These are phyloP conservation scores for Scomber japonicus DNA, from an alignment of 2,113 vertebrate species.

Conservation along the genomic window DNA sequence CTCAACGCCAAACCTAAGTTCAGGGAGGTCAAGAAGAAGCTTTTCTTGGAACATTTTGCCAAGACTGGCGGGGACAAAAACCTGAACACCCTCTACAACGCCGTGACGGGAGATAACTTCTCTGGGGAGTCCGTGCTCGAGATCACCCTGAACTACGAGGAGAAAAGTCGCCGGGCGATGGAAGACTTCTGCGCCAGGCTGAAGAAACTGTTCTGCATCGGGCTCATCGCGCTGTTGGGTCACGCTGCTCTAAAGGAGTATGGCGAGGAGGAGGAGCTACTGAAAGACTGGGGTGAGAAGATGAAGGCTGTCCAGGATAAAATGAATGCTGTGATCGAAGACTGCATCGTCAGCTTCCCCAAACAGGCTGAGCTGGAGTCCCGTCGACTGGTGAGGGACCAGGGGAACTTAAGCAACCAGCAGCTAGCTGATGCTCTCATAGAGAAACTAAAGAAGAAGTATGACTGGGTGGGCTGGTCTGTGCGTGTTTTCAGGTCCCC, in stretches of 20 bases:
- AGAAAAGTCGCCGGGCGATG: conserved; percentile 82
- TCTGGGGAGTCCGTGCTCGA: conserved; percentile 82
- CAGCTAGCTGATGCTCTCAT: conserved; percentile 76
- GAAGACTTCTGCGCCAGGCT: conserved; percentile 85
- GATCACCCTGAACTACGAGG: conserved; percentile 84
- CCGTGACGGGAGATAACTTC: conserved; percentile 82
- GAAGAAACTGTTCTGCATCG: conserved; percentile 86
- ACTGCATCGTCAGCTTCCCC: conserved; percentile 82
- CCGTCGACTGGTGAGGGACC: conserved; percentile 73
- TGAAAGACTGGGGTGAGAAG: conserved; percentile 81
- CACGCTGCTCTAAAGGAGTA: conserved; percentile 79
- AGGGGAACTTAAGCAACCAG: conserved; percentile 66
- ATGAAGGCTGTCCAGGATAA: conserved; percentile 82
- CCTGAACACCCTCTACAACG: conserved; percentile 79
- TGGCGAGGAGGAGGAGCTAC: conserved; percentile 78
- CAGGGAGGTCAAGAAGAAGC: conserved; percentile 84
- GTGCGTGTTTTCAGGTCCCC: conserved; percentile 80
- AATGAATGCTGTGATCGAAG: conserved; percentile 81
- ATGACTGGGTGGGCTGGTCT: conserved; percentile 87
- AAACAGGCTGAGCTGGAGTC: conserved; percentile 79
- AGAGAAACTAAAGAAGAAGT: conserved; percentile 78
- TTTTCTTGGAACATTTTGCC: conserved; percentile 83
- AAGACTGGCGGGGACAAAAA: conserved; percentile 84
- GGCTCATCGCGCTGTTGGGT: conserved; percentile 84
- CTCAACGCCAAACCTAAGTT: conserved; percentile 85